Evolutionary conservation across 2,888 invertebrate species (phyloP).

Genomic region (Phalera bucephala): DNA sequence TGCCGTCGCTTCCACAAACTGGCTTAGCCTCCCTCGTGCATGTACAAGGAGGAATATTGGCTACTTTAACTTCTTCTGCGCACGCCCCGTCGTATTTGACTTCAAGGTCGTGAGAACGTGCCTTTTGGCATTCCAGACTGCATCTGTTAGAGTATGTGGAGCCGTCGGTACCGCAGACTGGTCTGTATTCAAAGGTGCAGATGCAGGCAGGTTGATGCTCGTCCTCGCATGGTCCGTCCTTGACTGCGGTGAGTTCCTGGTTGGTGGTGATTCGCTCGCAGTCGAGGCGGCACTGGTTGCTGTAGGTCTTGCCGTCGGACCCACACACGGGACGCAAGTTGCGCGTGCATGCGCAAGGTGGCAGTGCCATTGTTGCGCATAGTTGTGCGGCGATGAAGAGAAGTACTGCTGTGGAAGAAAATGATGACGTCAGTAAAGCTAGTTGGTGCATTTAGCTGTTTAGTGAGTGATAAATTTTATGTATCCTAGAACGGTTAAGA

Average conservation of each 20-base stretch:
- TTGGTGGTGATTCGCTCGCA: slow-evolving; percentile 49
- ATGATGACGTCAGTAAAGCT: no score
- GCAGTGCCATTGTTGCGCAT: slow-evolving; percentile 30
- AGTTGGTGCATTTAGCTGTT: no score
- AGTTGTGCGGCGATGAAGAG: slow-evolving; percentile 33
- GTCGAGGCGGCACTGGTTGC: slow-evolving; percentile 85
- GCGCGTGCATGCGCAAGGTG: slow-evolving; percentile 49
- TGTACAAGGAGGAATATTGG: slow-evolving; percentile 13
- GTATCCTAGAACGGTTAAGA: no score
- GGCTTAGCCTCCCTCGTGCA: slow-evolving; percentile 35
- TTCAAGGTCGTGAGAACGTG: slow-evolving; percentile 12
- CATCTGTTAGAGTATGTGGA: slow-evolving; percentile 45
- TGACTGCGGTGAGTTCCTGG: slow-evolving; percentile 12
- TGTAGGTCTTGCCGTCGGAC: slow-evolving; percentile 87
- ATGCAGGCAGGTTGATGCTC: slow-evolving; percentile 13
- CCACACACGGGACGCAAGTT: slow-evolving; percentile 84
- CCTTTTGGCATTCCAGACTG: slow-evolving; percentile 25
- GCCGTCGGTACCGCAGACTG: slow-evolving; percentile 46
- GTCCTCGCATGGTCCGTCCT: slow-evolving; percentile 17
- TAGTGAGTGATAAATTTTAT: no score
- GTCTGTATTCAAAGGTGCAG: slow-evolving; percentile 32
- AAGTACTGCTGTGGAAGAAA: slow-evolving; percentile 35
- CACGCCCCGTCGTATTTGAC: slow-evolving; percentile 24
- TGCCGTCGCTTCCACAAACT: slow-evolving; percentile 45
- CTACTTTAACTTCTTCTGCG: slow-evolving; percentile 11